Percentiles rank a stretch among this genome's conserved stretches.
These are phyloP conservation scores for Epirrita christyi DNA, from an alignment of 2,888 invertebrate species.

Conservation along the genomic window DNA sequence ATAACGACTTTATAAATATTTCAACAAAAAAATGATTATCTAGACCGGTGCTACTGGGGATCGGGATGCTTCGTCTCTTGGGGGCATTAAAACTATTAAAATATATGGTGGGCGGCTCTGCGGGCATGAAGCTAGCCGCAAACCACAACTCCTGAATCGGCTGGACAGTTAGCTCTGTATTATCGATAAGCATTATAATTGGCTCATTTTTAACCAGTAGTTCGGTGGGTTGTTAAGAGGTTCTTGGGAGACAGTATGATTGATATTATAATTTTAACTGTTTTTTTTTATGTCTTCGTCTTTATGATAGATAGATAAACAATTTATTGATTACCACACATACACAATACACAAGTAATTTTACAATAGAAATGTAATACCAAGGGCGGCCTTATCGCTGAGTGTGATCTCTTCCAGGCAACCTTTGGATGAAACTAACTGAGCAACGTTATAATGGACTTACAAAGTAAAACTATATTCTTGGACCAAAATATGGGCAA, in stretches of 20 bases:
- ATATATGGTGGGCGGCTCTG: slow-evolving; percentile 65
- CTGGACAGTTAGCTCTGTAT: slow-evolving; percentile 62
- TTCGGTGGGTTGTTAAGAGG: slow-evolving; percentile 25
- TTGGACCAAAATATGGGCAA: no score
- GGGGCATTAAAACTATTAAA: slow-evolving; percentile 79
- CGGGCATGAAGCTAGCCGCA: slow-evolving; percentile 73
- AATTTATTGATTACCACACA: no score
- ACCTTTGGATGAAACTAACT: no score
- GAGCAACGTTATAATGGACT: no score
- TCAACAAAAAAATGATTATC: slow-evolving; percentile 29
- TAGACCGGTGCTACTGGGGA: slow-evolving; percentile 49
- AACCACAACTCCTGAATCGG: slow-evolving; percentile 79
- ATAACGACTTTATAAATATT: slow-evolving; percentile 37
- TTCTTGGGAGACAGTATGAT: slow-evolving; percentile 19
- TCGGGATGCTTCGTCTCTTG: slow-evolving; percentile 52
- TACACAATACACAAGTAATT: no score
- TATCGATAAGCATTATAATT: slow-evolving; percentile 65
- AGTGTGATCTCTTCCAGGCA: no score
- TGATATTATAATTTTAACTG: slow-evolving; percentile 10
- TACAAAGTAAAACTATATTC: no score
- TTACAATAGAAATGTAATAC: no score
- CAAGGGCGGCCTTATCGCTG: no score
- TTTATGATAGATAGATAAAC: no score
- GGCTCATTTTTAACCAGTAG: slow-evolving; percentile 45
- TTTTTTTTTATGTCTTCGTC: background rate